These are phyloP conservation scores for Epirrita christyi DNA, from an alignment of 2,888 invertebrate species.

Conservation along the genomic window DNA sequence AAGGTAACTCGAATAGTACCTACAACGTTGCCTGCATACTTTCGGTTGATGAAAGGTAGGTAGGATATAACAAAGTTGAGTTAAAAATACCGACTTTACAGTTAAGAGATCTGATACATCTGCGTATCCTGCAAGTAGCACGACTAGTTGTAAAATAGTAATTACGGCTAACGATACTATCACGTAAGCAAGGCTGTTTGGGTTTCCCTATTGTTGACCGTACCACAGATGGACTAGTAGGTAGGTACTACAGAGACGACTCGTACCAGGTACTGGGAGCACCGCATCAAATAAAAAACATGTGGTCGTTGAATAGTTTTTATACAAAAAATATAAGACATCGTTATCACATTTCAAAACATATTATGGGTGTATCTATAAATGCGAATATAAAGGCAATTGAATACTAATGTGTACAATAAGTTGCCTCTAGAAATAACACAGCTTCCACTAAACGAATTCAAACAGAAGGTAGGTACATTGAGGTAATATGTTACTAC, in stretches of 20 bases:
- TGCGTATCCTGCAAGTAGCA: conserved; percentile 14
- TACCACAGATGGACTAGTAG: conserved; percentile 5
- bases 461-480: too few relatives aligned
- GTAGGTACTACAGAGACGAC: conserved; percentile 9
- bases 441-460: too few relatives aligned
- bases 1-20: too few relatives aligned
- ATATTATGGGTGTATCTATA: not conserved
- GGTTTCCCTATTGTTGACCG: conserved; percentile 3
- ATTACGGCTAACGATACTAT: conserved; percentile 12
- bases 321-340: conserved; percentile 5
- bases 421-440: too few relatives aligned
- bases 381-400: not conserved
- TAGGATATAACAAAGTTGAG: too few relatives aligned
- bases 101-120: too few relatives aligned
- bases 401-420: too few relatives aligned
- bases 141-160: conserved; percentile 9
- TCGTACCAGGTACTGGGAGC: conserved; percentile 31
- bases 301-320: conserved; percentile 8
- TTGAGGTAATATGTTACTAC: too few relatives aligned
- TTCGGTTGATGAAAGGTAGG: too few relatives aligned
- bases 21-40: too few relatives aligned
- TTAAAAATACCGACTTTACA: too few relatives aligned
- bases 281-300: conserved; percentile 10
- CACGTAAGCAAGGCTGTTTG: conserved; percentile 11
- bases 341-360: conserved; percentile 1